A percentile compares a stretch with the other conserved stretches of the same genome.
These are phyloP conservation scores for Nemotelus pantherinus DNA, from an alignment of 2,888 invertebrate species.

Conservation along the genomic window DNA sequence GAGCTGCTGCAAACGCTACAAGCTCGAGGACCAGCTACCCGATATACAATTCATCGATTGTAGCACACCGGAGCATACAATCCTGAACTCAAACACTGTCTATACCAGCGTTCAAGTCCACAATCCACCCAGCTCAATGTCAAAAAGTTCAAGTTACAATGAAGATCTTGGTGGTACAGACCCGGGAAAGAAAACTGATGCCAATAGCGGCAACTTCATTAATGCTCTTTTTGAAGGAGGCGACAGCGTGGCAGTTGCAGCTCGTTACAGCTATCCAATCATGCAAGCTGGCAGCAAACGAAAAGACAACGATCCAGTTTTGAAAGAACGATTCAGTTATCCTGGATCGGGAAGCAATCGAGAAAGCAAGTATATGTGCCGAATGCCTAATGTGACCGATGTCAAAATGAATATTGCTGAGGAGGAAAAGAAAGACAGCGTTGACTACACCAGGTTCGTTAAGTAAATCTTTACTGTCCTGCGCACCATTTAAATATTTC, in stretches of 20 bases:
- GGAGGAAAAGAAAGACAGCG: conserved; percentile 51
- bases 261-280: conserved; percentile 63
- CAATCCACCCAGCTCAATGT: conserved; percentile 59
- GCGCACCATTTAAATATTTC: conserved; percentile 45
- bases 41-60: conserved; percentile 86
- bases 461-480: neutral
- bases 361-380: conserved; percentile 53
- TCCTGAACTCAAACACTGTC: conserved; percentile 58
- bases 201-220: conserved; percentile 50
- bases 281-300: conserved; percentile 62
- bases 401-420: conserved; percentile 52
- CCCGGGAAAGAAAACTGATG: conserved; percentile 16
- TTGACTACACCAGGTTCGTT: conserved; percentile 31
- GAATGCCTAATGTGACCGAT: conserved; percentile 51
- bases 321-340: conserved; percentile 64
- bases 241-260: conserved; percentile 51
- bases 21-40: conserved; percentile 81
- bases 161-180: conserved; percentile 35
- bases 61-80: conserved; percentile 73
- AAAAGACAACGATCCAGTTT: conserved; percentile 57
- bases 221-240: conserved; percentile 53
- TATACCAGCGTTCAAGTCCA: conserved; percentile 64
- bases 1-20: conserved; percentile 71
- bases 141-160: conserved; percentile 46
- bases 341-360: conserved; percentile 57